phyloP scores from a whole-genome alignment of 2,113 vertebrate genomes.

The Zingel zingel region DNA sequence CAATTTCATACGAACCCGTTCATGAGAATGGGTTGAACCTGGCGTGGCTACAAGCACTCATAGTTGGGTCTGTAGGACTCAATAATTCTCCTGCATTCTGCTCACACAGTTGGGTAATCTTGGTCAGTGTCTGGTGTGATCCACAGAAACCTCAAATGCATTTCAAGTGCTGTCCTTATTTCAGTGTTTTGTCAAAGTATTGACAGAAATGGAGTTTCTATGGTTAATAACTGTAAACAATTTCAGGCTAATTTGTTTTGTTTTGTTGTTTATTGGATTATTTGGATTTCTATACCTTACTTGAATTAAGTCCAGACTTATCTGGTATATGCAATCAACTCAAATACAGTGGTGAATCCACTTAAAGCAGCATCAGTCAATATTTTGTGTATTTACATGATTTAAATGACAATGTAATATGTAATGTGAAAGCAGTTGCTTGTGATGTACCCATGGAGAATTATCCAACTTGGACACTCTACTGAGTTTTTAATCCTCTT shows the following conservation, averaged over 20 bases:
- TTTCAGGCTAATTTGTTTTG: background rate
- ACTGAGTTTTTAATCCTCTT: background rate
- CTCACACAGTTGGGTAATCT: background rate
- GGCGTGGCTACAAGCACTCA: background rate
- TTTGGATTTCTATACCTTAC: background rate
- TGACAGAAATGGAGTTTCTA: background rate
- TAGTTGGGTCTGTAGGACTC: background rate
- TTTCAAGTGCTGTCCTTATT: slow-evolving; percentile 1
- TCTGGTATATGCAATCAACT: background rate
- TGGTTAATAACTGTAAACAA: background rate
- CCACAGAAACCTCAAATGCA: background rate
- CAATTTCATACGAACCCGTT: no score
- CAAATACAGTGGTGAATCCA: background rate
- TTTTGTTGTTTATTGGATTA: background rate
- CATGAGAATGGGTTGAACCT: no score
- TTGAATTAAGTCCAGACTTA: background rate
- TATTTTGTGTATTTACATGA: background rate
- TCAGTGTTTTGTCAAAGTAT: background rate
- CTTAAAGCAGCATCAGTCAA: background rate
- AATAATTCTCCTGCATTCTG: background rate
- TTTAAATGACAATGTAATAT: background rate
- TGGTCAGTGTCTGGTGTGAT: background rate
- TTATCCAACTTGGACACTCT: background rate
- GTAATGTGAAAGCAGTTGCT: background rate
- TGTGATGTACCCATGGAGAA: background rate